These are phyloP conservation scores for Aproaerema taeniolella DNA, from an alignment of 2,888 invertebrate species.

Conservation along the genomic window DNA sequence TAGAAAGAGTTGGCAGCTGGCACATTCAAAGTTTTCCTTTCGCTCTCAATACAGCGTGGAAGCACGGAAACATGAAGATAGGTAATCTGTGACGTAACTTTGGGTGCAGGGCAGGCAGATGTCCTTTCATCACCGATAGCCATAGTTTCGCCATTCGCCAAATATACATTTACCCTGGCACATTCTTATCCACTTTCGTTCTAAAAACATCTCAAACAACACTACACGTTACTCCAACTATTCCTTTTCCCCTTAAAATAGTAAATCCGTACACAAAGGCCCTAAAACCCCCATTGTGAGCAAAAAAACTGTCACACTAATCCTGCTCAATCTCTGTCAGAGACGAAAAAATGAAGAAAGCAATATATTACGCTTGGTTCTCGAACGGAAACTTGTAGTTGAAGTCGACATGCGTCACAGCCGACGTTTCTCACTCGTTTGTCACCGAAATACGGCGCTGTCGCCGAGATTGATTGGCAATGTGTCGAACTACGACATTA, in stretches of 20 bases:
- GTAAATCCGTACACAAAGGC: not conserved
- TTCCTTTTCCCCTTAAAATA: not conserved
- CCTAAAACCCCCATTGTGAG: not conserved
- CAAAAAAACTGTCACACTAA: not conserved
- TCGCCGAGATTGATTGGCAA: not conserved
- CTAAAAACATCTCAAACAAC: too few relatives aligned
- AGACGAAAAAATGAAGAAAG: constrained; percentile 1
- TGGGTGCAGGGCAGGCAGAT: too few relatives aligned
- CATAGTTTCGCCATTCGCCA: too few relatives aligned
- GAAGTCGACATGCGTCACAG: not conserved
- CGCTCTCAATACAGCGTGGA: too few relatives aligned
- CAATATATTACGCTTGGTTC: not conserved
- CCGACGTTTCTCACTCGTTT: not conserved
- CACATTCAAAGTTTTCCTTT: too few relatives aligned
- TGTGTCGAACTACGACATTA: not conserved
- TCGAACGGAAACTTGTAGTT: not conserved
- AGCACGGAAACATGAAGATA: too few relatives aligned
- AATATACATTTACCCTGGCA: too few relatives aligned
- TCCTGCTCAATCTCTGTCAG: constrained; percentile 3
- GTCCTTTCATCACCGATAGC: too few relatives aligned
- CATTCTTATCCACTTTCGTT: too few relatives aligned
- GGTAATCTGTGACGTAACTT: too few relatives aligned
- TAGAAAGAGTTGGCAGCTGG: too few relatives aligned
- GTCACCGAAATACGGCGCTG: not conserved
- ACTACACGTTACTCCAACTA: not conserved